Base-by-base conservation (phyloP, 1,140 invertebrate species). In the Drosophila ogumai region DNA sequence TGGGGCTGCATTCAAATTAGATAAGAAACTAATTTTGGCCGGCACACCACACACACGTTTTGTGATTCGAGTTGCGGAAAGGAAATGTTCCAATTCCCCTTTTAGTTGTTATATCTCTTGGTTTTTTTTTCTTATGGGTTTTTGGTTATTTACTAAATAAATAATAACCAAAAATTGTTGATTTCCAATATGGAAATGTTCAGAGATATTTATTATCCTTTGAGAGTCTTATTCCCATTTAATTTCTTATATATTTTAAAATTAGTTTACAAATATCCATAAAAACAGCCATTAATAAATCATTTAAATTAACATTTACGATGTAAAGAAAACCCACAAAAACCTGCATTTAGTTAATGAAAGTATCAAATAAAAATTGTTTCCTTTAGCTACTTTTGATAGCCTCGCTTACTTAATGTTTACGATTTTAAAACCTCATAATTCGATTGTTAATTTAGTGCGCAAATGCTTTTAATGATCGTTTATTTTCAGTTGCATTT, bases 1-100 rank as follows among this genome's bases (percentile, higher is more conserved):
- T 49, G 38, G 22, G 6, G 22, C 12, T 52, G 66, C 47, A 69
- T 66, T 36, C 31, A 69, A 66, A 69, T 44, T 66, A 66, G 64
- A 38, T 63, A 22, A 28, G n/a, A 44, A 54, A 44, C 66, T 66
- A 66, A 69, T 69, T 54, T 43, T 22, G n/a, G 47, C 6, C 22
- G 3, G 13, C 4, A 12, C 10, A 49, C 28, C 25, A 10, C 12
- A 61, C 34, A 52, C 19, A 59, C 64, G 6, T 7, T 60, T 60
- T 34, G 32, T 13, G 41, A 32, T 9, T 36, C 13, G 34, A 43
- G 12, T 32, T 60, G 22, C 10, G 10, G 28, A 34, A 54, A 15
- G 50, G 28, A 52, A 52, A 19, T 19, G 6, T 34, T 34, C 6
- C 8, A 60, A 34, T 25, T 59, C 9, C 31, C 44, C 6, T 17